Conservation (phyloP, 2,113 vertebrate genomes). For the Lutjanus erythropterus region DNA sequence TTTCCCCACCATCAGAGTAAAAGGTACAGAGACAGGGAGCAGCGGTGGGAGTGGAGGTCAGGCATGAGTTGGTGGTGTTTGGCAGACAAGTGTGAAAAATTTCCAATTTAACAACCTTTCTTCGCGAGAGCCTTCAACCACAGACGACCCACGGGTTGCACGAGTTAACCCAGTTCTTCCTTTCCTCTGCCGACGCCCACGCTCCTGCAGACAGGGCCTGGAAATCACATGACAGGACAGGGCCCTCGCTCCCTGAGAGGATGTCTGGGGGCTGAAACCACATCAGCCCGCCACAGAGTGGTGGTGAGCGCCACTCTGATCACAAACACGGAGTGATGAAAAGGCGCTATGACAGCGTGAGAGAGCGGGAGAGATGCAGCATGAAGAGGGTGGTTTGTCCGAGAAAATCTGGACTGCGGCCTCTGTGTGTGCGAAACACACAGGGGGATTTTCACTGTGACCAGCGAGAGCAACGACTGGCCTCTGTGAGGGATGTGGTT, state of each 20-base stretch:
- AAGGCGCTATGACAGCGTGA: slow-evolving; percentile 49
- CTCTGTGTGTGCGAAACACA: slow-evolving; percentile 25
- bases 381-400: slow-evolving; percentile 23
- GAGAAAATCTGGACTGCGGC: slow-evolving; percentile 22
- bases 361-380: slow-evolving; percentile 29
- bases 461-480: slow-evolving; percentile 12
- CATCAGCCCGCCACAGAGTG: slow-evolving; percentile 58
- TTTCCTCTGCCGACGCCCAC: slow-evolving; percentile 54
- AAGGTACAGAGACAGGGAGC: slow-evolving; percentile 43
- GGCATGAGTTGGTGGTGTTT: slow-evolving; percentile 42
- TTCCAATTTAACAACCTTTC: slow-evolving; percentile 55
- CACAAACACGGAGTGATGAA: slow-evolving; percentile 59
- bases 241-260: slow-evolving; percentile 36
- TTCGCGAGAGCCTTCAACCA: slow-evolving; percentile 42
- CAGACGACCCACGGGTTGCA: slow-evolving; percentile 51
- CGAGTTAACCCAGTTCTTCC: slow-evolving; percentile 30
- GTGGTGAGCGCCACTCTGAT: slow-evolving; percentile 53
- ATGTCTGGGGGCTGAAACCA: slow-evolving; percentile 67
- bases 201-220: slow-evolving; percentile 42
- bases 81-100: slow-evolving; percentile 57
- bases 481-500: slow-evolving; percentile 33
- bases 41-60: slow-evolving; percentile 50
- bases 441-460: slow-evolving; percentile 38
- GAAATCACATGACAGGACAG: slow-evolving; percentile 62
- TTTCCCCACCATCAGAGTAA: slow-evolving; percentile 44